These are phyloP conservation scores for Cataglyphis hispanica DNA, from an alignment of 1,140 invertebrate genomes.

Conservation along the genomic window DNA sequence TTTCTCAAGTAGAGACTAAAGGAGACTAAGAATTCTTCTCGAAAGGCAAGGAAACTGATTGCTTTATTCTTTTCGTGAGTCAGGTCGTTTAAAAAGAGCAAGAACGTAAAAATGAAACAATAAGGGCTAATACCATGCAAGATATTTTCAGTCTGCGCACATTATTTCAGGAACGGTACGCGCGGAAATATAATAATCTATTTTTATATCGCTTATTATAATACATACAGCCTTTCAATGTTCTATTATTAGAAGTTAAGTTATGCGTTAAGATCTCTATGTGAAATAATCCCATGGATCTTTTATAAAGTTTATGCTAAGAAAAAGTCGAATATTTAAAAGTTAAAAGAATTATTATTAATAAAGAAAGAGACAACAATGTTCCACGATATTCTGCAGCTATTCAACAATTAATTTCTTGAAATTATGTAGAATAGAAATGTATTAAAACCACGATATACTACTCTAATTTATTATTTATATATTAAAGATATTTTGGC, in stretches of 20 bases:
- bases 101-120: conserved; percentile 44
- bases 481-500: background rate
- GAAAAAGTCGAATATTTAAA: background rate
- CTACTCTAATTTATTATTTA: background rate
- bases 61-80: conserved; percentile 19
- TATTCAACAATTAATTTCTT: background rate
- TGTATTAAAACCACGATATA: background rate
- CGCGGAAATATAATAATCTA: conserved; percentile 24
- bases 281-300: background rate
- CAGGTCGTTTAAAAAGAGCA: background rate
- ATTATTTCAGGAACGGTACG: conserved; percentile 33
- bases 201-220: conserved; percentile 33
- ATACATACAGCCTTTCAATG: background rate
- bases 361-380: conserved; percentile 1
- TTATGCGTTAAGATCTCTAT: background rate
- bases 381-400: background rate
- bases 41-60: background rate
- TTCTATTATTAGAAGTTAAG: conserved; percentile 40
- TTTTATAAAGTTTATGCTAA: background rate
- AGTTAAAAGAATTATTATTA: background rate
- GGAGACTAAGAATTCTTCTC: background rate
- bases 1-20: background rate
- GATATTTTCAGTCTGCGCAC: conserved; percentile 20
- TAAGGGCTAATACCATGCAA: conserved; percentile 41
- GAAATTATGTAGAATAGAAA: background rate